phyloP scores from a whole-genome alignment of 1,140 invertebrate genomes.

The Hypsibius dujardini region DNA sequence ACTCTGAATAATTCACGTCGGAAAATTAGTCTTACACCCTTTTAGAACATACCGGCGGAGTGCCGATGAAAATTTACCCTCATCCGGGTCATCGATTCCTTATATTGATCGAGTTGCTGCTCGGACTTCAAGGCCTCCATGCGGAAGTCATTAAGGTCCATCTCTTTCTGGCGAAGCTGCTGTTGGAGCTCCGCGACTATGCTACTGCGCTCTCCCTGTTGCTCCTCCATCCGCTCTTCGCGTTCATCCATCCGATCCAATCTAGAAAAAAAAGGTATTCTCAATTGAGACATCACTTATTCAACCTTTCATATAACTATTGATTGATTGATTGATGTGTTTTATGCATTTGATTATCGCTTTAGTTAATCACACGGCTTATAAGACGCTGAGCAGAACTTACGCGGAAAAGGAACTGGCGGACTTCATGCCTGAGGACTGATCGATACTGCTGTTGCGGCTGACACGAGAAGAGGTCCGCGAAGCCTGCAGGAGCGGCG shows the following conservation, averaged over 20 bases:
- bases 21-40: background rate
- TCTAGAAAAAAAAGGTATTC: background rate
- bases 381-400: conserved; percentile 25
- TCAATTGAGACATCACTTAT: background rate
- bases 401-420: conserved; percentile 38
- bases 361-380: too few relatives aligned
- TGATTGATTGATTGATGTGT: too few relatives aligned
- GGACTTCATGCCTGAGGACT: conserved; percentile 29
- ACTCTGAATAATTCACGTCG: conserved; percentile 44
- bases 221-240: background rate
- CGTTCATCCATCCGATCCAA: conserved; percentile 15
- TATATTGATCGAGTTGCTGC: conserved; percentile 83
- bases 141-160: conserved; percentile 82
- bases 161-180: conserved; percentile 81
- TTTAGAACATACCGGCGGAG: background rate
- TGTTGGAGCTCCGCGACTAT: conserved; percentile 68
- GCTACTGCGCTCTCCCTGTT: too few relatives aligned
- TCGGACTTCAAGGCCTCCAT: conserved; percentile 85
- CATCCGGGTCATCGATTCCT: conserved; percentile 90
- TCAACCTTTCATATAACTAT: too few relatives aligned
- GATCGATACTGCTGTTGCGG: too few relatives aligned
- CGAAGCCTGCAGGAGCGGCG: conserved; percentile 30
- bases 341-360: too few relatives aligned
- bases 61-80: conserved; percentile 41
- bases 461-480: conserved; percentile 24